Percentiles rank a stretch among this genome's conserved stretches.
Evolutionary conservation across 2,888 invertebrate genomes (phyloP).

Genomic region (Pyrrhia umbra): DNA sequence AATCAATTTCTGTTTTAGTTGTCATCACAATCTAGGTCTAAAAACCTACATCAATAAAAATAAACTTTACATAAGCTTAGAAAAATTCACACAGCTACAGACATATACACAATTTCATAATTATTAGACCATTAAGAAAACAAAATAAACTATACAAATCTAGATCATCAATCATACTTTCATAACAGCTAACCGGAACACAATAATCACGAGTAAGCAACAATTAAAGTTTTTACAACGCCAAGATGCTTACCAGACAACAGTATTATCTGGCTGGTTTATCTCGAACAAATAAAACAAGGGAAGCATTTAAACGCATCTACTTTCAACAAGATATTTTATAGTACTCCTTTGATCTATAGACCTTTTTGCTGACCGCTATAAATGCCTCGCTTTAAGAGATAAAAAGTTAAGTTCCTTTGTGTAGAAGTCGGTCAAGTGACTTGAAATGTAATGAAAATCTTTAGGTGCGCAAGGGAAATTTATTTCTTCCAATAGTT

Average conservation of each 20-base stretch:
- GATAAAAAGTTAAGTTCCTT: constrained; percentile 84
- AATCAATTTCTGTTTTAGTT: no score
- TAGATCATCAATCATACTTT: constrained; percentile 15
- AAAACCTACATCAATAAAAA: no score
- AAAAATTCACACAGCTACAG: background rate
- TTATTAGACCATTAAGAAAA: background rate
- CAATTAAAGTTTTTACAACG: constrained; percentile 30
- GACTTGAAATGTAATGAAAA: constrained; percentile 84
- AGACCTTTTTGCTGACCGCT: constrained; percentile 81
- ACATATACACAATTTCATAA: background rate
- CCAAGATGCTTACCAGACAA: constrained; percentile 41
- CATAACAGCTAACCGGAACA: constrained; percentile 14
- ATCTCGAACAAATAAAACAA: constrained; percentile 59
- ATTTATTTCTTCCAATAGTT: constrained; percentile 77
- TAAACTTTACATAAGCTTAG: no score
- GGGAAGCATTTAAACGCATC: constrained; percentile 55
- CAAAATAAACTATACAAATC: constrained; percentile 10
- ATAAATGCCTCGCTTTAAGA: constrained; percentile 83
- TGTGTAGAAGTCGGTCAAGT: constrained; percentile 82
- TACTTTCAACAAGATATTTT: constrained; percentile 74
- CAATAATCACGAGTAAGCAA: constrained; percentile 10
- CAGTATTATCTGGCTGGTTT: constrained; percentile 28
- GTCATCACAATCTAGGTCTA: no score
- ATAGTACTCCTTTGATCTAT: constrained; percentile 76
- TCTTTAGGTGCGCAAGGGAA: constrained; percentile 76